phyloP scores from a whole-genome alignment of 2,113 vertebrate species.

The Rissa tridactyla region DNA sequence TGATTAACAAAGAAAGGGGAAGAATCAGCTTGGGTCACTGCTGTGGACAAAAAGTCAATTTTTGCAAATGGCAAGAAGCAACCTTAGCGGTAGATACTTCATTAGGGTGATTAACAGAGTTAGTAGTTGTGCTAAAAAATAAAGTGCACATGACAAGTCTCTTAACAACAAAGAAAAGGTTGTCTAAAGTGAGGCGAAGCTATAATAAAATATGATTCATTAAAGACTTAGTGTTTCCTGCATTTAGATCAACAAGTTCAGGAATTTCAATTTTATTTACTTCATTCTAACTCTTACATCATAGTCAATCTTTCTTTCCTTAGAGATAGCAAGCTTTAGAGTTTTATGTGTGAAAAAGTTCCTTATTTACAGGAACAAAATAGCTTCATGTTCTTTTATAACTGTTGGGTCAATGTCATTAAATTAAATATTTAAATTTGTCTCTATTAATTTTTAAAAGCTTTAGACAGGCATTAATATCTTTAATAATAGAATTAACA shows the following conservation, averaged over 20 bases:
- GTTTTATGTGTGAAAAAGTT: neutral
- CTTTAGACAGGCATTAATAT: neutral
- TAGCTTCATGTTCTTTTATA: neutral
- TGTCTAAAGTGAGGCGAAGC: neutral
- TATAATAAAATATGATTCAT: neutral
- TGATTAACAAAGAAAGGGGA: neutral
- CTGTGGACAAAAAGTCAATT: neutral
- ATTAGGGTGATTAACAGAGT: neutral
- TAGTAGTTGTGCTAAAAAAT: neutral
- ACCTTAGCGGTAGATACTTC: neutral
- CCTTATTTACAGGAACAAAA: neutral
- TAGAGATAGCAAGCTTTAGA: neutral
- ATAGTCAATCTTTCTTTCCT: neutral
- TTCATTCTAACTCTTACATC: neutral
- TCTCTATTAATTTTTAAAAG: neutral
- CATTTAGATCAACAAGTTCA: neutral
- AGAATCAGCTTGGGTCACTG: neutral
- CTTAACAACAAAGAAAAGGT: neutral
- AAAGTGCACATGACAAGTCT: neutral
- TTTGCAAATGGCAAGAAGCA: neutral
- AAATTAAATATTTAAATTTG: neutral
- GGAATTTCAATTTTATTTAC: neutral
- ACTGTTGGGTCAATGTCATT: neutral
- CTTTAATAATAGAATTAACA: neutral
- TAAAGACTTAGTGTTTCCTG: neutral